Evolutionary conservation across 2,797 vertebrate genomes (phyloP).

Genomic region (Cuniculus paca): DNA sequence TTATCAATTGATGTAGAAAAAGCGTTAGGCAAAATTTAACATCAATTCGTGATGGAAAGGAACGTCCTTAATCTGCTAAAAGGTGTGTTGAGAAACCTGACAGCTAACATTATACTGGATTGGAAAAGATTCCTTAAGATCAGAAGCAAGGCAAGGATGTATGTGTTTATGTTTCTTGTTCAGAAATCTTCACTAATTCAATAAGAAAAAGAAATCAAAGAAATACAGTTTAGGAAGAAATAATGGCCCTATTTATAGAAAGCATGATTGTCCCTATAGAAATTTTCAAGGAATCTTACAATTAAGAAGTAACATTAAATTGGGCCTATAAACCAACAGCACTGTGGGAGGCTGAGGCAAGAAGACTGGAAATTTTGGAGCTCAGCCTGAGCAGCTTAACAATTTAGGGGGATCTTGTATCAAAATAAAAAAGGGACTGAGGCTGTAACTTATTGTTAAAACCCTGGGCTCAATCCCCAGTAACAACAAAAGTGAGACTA

Average conservation of each 20-base stretch:
- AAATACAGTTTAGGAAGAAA: neutral
- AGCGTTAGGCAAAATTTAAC: neutral
- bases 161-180: neutral
- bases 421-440: neutral
- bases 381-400: neutral
- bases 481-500: neutral
- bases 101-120: neutral
- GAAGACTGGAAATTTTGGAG: neutral
- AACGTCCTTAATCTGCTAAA: slow-evolving; percentile 40
- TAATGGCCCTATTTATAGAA: neutral
- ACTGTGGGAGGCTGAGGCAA: neutral
- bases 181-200: neutral
- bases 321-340: neutral
- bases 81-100: neutral
- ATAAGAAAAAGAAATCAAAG: neutral
- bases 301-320: neutral
- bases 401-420: neutral
- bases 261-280: neutral
- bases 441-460: neutral
- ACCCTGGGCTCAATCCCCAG: neutral
- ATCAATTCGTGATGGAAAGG: neutral
- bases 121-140: neutral
- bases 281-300: neutral
- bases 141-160: neutral
- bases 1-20: neutral